Base-by-base conservation (phyloP, 2,113 vertebrate genomes). In the Gallinago media region DNA sequence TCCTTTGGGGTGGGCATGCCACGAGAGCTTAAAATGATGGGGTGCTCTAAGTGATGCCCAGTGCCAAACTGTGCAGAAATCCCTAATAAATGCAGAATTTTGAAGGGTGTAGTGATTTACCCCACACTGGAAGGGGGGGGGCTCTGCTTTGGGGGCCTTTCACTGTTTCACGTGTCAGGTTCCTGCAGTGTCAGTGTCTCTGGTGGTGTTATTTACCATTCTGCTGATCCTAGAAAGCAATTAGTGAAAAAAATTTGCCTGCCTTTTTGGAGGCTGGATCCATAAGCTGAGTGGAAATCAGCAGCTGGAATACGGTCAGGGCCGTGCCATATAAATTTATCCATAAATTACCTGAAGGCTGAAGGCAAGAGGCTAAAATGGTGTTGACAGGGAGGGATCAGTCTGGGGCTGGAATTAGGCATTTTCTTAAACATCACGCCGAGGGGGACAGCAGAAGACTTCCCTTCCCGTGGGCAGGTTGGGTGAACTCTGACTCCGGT, bases 331-430 rank as follows among this genome's bases (percentile, higher is more conserved):
- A 15, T 86, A 85, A 86, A 84, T 92, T 94, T 56, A 58, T 93
- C 79, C 34, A 75, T 94, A 92, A 94, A 95, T 96, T 95, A 65
- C 66, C 18, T n/a, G n/a, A 2, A 5, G 68, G 27, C 38, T 96
- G 87, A 87, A 79, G 42, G 36, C 86, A 91, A 76, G 83, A 88
- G 79, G 88, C 92, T 96, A 44, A 95, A 93, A 61, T 77, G 58
- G 9, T 27, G 36, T 71, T 90, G n/a, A 21, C 38, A 76, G 16
- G 72, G 65, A 75, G 31, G 31, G 9, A 52, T 90, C 47, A 65
- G 20, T 91, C 74, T 85, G 62, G 36, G 44, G 40, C 65, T 96
- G 94, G 90, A 97, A 94, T 96, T 84, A 95, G 78, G 25, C 94
- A 34, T 87, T 88, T 92, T 55, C 56, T 74, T 94, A 38, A 89